These are phyloP conservation scores for Aleiodes sp. DNA, from an alignment of 1,140 invertebrate species.

Conservation along the genomic window DNA sequence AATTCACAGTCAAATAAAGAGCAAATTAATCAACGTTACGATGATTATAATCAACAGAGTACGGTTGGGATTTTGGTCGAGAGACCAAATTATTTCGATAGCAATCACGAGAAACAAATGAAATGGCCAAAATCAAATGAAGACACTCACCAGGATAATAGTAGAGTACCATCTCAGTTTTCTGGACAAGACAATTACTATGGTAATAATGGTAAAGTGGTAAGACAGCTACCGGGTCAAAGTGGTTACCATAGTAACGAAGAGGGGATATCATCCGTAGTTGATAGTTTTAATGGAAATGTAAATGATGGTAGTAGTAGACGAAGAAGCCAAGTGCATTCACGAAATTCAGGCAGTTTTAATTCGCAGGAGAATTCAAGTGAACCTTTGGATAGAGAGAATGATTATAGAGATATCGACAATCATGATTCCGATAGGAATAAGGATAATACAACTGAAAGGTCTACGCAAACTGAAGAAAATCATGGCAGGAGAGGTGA, in stretches of 20 bases:
- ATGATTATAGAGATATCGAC: background rate
- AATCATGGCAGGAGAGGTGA: too few species aligned
- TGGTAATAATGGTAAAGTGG: slow-evolving; percentile 6
- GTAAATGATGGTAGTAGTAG: slow-evolving; percentile 3
- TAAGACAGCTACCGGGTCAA: slow-evolving; percentile 18
- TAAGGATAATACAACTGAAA: background rate
- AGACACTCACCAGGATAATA: background rate
- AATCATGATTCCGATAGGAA: background rate
- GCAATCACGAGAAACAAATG: background rate
- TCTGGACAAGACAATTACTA: slow-evolving; percentile 12
- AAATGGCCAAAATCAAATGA: background rate
- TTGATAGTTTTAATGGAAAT: slow-evolving; percentile 26
- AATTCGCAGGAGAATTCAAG: background rate
- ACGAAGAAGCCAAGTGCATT: background rate
- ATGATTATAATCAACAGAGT: too few species aligned
- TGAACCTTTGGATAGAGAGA: background rate
- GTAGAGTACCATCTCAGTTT: background rate
- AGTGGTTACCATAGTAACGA: slow-evolving; percentile 17
- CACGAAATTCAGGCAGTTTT: background rate
- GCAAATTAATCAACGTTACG: too few species aligned
- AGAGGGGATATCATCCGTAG: background rate
- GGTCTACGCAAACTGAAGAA: background rate
- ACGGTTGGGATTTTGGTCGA: too few species aligned
- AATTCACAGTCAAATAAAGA: too few species aligned
- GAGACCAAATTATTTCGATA: background rate